A percentile compares a stretch with the other conserved stretches of the same genome.
Conservation (phyloP, 2,797 vertebrate species). For the Sebastes itinus region DNA sequence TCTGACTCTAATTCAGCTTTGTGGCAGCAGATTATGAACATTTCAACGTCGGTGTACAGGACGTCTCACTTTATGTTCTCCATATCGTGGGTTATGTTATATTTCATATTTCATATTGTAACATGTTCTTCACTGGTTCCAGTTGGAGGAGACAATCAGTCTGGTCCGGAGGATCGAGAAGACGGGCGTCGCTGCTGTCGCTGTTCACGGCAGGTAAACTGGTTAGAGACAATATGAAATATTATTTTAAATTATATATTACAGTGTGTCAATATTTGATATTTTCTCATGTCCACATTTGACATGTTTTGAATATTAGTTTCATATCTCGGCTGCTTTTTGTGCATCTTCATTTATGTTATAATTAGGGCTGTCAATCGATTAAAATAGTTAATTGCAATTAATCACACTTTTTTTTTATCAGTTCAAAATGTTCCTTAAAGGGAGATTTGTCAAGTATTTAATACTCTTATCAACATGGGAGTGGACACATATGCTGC, state of each 20-base stretch:
- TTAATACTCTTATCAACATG: too few relatives aligned
- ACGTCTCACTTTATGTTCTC: not conserved
- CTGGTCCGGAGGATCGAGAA: slow-evolving; percentile 91
- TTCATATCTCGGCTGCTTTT: not conserved
- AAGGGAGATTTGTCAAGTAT: too few relatives aligned
- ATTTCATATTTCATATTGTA: not conserved
- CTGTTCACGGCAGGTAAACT: slow-evolving; percentile 93
- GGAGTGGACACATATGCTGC: too few relatives aligned
- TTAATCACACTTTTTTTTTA: too few relatives aligned
- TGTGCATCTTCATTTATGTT: not conserved
- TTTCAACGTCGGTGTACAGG: too few relatives aligned
- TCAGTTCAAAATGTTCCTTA: too few relatives aligned
- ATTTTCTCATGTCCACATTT: not conserved
- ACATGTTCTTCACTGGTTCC: slow-evolving; percentile 9
- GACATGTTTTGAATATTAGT: not conserved
- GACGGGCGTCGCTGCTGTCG: slow-evolving; percentile 92
- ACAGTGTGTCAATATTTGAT: not conserved
- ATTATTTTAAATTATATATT: not conserved
- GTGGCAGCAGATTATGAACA: too few relatives aligned
- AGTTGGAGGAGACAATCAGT: slow-evolving; percentile 90
- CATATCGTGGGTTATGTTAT: not conserved
- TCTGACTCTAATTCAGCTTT: too few relatives aligned
- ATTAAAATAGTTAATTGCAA: too few relatives aligned
- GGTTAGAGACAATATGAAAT: too few relatives aligned
- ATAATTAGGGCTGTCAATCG: not conserved